Base-by-base conservation (phyloP, 2,888 invertebrate species). In the Punctoribates punctum region DNA sequence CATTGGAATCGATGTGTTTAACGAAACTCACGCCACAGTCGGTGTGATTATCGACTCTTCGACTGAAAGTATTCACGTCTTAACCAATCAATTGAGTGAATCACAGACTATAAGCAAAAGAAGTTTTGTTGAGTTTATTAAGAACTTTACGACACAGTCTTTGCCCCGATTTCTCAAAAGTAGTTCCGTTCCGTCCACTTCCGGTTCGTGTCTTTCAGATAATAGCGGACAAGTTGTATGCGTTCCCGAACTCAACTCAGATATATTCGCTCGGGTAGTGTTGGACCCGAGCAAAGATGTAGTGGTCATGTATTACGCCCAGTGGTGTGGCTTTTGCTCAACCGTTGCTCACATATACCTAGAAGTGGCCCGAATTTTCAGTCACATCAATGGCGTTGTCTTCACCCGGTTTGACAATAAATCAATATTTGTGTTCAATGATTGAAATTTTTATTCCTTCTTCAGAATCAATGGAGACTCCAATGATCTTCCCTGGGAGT, bases 401-500 rank as follows among this genome's bases (percentile, higher is more conserved):
- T 81, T 81, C 74, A 77, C 79, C 11, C 79, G 80, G 79, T 80
- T 15, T 38, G 15, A 11, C 48, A 27, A 42, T 20, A 67, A 29
- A 46, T 25, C 23, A 62, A 38, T 29, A 38, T 77, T 72, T 77
- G 42, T 42, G 67, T 62, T 62, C 60, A 75, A 79, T 80, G 25
- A 27, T 9, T 79, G 23, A 60, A 60, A 54, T 5, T 1, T 25
- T 34, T n/a, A n/a, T 34, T 34, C 34, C 34, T 42, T 38, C 20
- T 20, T 38, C 20, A 85, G 85, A 23, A 88, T 96, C 51, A 92
- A 95, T 85, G 92, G 90, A 25, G 90, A 90, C 81, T 86, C 88
- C 0, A 94, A 95, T 86, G 92, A 93, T 85, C 86, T 96, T 80
- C 91, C 93, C 0, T 94, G 94, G 93, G 89, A 91, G 83, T 91